phyloP scores from a whole-genome alignment of 2,797 vertebrate genomes.

The Spinibarbus caldwelli region DNA sequence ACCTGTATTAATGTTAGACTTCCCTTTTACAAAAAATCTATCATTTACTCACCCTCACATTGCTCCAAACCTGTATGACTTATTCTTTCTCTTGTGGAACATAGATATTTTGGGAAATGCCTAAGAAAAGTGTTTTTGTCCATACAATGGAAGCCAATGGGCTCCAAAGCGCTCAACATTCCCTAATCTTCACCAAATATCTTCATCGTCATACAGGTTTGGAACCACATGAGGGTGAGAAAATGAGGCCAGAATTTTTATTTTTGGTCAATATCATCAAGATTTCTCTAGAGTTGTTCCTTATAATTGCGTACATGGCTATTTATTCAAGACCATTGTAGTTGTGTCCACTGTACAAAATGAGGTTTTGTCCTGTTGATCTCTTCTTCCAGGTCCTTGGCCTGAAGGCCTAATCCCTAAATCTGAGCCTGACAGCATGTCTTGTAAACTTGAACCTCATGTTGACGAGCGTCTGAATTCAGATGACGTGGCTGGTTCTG shows the following conservation, averaged over 20 bases:
- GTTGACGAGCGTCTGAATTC: constrained; percentile 47
- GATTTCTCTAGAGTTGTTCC: background rate
- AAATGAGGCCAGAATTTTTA: background rate
- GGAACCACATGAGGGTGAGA: background rate
- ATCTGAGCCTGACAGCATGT: constrained; percentile 37
- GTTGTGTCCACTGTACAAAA: too few relatives aligned
- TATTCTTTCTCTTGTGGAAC: background rate
- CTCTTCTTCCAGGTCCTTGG: constrained; percentile 42
- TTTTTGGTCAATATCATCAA: background rate
- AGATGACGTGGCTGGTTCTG: constrained; percentile 43
- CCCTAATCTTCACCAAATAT: too few relatives aligned
- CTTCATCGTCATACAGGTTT: background rate
- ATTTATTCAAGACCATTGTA: too few relatives aligned
- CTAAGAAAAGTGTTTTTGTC: background rate
- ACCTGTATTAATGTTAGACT: too few relatives aligned
- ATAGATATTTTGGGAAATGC: background rate
- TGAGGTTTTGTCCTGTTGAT: constrained; percentile 3
- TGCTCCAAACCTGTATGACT: background rate
- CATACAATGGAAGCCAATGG: background rate
- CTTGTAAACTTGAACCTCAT: constrained; percentile 50
- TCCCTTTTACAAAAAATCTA: background rate
- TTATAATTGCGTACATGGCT: too few relatives aligned
- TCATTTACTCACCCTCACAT: background rate
- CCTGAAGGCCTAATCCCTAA: constrained; percentile 41
- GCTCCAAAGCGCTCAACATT: background rate